Percentiles rank a stretch among this genome's conserved stretches.
phyloP scores from a whole-genome alignment of 2,113 vertebrate species.

The Camelus bactrianus region DNA sequence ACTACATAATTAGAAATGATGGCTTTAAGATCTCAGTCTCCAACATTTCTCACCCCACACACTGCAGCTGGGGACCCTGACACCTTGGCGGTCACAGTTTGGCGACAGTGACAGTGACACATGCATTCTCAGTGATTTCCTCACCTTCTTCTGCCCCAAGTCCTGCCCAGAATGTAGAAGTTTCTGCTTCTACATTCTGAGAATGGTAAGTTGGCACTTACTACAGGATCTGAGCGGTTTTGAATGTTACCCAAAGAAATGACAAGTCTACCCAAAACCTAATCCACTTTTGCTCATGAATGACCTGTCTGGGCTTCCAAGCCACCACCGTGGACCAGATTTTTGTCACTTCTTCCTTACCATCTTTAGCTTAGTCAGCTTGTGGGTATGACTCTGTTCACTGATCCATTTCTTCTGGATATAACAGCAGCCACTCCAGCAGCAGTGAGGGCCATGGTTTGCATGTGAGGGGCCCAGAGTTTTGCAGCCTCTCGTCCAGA shows the following conservation, averaged over 20 bases:
- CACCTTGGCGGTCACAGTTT: accelerated
- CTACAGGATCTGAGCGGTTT: accelerated
- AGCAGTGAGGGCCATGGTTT: accelerated
- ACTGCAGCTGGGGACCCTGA: background rate
- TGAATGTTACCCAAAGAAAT: background rate
- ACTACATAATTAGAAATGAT: accelerated
- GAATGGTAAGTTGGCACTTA: accelerated
- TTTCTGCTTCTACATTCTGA: accelerated
- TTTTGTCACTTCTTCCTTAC: accelerated
- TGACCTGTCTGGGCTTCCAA: background rate
- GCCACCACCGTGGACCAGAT: accelerated
- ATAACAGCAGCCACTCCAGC: accelerated
- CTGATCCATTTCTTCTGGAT: background rate
- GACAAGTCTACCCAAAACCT: background rate
- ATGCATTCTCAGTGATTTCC: accelerated
- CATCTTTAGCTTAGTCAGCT: background rate
- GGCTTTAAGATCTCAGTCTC: accelerated
- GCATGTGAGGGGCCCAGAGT: accelerated
- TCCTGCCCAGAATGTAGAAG: background rate
- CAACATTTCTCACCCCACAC: accelerated
- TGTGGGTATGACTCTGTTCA: background rate
- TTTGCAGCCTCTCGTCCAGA: accelerated
- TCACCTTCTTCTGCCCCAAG: background rate
- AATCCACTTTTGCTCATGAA: background rate
- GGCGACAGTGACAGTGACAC: background rate